Evolutionary conservation across 2,888 invertebrate species (phyloP).

Genomic region (Caenorhabditis wallacei): DNA sequence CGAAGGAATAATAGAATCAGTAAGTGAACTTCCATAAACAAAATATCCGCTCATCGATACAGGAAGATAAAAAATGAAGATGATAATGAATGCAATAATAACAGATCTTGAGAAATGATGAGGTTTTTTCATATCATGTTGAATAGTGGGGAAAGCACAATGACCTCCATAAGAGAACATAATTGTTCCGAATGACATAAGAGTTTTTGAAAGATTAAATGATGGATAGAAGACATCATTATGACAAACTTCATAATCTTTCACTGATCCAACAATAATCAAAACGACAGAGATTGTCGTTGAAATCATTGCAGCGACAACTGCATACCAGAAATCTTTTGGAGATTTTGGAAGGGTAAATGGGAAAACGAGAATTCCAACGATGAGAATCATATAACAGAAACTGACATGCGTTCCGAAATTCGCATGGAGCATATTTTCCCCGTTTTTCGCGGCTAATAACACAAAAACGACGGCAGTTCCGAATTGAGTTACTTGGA

Average conservation of each 20-base stretch:
- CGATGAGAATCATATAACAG: constrained; percentile 77
- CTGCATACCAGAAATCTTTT: constrained; percentile 81
- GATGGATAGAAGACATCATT: constrained; percentile 70
- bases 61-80: constrained; percentile 77
- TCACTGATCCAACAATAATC: constrained; percentile 74
- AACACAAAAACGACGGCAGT: constrained; percentile 81
- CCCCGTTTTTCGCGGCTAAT: constrained; percentile 79
- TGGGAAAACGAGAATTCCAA: constrained; percentile 78
- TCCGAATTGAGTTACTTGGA: constrained; percentile 80
- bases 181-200: constrained; percentile 80
- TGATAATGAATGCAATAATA: constrained; percentile 76
- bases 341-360: constrained; percentile 80
- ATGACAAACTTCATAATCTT: constrained; percentile 71
- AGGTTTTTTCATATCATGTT: constrained; percentile 93
- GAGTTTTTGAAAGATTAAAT: constrained; percentile 71
- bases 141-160: constrained; percentile 89
- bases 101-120: constrained; percentile 89
- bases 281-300: constrained; percentile 76
- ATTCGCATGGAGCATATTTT: constrained; percentile 75
- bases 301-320: constrained; percentile 80
- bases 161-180: constrained; percentile 82
- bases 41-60: constrained; percentile 76
- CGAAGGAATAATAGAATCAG: constrained; percentile 78
- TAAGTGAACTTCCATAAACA: constrained; percentile 77
- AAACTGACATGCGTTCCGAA: constrained; percentile 70